Evolutionary conservation across 2,888 invertebrate genomes (phyloP).

Genomic region (Neelides folsomi): DNA sequence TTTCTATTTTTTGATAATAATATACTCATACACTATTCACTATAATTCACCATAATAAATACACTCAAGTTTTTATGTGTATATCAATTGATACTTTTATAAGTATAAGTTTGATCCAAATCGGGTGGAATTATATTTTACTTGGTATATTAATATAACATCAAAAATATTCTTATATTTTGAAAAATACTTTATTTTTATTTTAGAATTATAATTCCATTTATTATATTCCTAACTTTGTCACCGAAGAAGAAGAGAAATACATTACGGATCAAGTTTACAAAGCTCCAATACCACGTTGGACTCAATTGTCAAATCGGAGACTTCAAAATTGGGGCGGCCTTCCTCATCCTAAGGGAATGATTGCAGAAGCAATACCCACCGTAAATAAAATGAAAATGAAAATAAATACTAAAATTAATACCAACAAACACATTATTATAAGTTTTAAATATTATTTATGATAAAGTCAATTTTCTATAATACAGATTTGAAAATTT

Average conservation of each 20-base stretch:
- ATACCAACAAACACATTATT: too few species aligned
- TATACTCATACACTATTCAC: too few species aligned
- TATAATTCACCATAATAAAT: too few species aligned
- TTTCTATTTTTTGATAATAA: too few species aligned
- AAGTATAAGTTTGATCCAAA: too few species aligned
- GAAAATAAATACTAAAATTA: neutral
- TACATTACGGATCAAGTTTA: slow-evolving; percentile 60
- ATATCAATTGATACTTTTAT: too few species aligned
- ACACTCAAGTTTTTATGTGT: too few species aligned
- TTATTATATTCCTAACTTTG: slow-evolving; percentile 76
- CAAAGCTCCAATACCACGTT: slow-evolving; percentile 76
- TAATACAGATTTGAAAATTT: neutral
- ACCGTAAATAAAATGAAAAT: slow-evolving; percentile 35
- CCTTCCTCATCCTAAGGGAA: slow-evolving; percentile 77
- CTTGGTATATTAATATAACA: too few species aligned
- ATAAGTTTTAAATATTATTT: too few species aligned
- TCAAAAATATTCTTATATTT: too few species aligned
- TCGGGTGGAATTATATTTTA: too few species aligned
- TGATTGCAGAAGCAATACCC: slow-evolving; percentile 82
- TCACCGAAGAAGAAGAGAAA: slow-evolving; percentile 52
- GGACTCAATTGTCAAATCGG: slow-evolving; percentile 82
- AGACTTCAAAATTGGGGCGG: slow-evolving; percentile 98
- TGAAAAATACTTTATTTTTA: slow-evolving; percentile 6
- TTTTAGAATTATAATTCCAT: slow-evolving; percentile 49
- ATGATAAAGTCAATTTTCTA: neutral